Evolutionary conservation across 2,888 invertebrate species (phyloP), one percentile per base, ranked within the genome.

Genomic region (Gortyna flavago): DNA sequence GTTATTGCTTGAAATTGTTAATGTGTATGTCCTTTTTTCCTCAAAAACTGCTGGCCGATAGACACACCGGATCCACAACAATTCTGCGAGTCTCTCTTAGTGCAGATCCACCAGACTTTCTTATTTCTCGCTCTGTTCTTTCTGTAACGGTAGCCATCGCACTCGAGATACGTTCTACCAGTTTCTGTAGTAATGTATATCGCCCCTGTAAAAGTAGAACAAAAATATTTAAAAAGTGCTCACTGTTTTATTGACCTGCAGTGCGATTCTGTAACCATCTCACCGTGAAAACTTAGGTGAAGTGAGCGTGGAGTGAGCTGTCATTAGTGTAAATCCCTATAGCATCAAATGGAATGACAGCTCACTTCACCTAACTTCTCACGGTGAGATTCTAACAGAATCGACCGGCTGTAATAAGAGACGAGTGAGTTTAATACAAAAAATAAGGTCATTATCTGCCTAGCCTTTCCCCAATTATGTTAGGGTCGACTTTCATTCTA

Each of bases 21-120:
- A 71, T 84, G 85, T 1, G 71, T 65, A 35, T 85, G 87, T 2
- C 21, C 29, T 1, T 71, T 38, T 75, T 77, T 85, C 68, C 54
- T 80, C 32, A 80, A 1, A n/a, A 87, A 72, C n/a, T 16, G 29
- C 6, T 68, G 68, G 3, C 41, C 77, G 0, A 66, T 29, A 4
- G 82, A 75, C 9, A 87, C 71, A 16, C 87, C 64, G 25, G 87
- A 87, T 13, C 80, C 82, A 6, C 82, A 75, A 35, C 86, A 87
- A 32, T 54, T 38, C 38, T 69, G 59, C 0, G 80, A 77, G 8
- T 68, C 32, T 65, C 87, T 80, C 8, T 79, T 76, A 13, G 72
- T 80, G 57, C 89, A 89, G 2, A 85, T 69, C 89, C 89, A 89
- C 87, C 88, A 89, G 0, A 76, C 66, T 80, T 86, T 88, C 8